A percentile compares a stretch with the other conserved stretches of the same genome.
phyloP scores from a whole-genome alignment of 2,113 vertebrate species.

The Chrysemys picta region DNA sequence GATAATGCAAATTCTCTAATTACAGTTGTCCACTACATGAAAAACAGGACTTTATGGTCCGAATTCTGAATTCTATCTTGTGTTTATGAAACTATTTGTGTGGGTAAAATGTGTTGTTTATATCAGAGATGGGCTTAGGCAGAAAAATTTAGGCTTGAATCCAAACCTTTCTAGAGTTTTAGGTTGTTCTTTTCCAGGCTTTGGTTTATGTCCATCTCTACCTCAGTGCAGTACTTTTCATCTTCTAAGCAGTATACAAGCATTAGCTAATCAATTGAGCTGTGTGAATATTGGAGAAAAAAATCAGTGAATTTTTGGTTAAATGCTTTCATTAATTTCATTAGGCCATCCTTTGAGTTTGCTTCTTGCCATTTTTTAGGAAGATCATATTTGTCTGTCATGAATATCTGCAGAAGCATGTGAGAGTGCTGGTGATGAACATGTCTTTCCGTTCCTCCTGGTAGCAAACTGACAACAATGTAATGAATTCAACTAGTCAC shows the following conservation, averaged over 20 bases:
- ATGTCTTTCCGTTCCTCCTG: constrained; percentile 9
- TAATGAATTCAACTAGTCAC: not conserved
- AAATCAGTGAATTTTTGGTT: not conserved
- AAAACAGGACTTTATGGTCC: constrained; percentile 57
- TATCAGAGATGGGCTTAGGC: not conserved
- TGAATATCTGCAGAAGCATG: constrained; percentile 26
- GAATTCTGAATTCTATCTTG: constrained; percentile 62
- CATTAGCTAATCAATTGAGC: not conserved
- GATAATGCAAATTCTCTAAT: constrained; percentile 58
- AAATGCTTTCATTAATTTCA: constrained; percentile 11
- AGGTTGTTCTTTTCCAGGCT: constrained; percentile 21
- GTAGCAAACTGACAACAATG: not conserved
- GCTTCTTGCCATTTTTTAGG: not conserved
- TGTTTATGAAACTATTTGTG: constrained; percentile 57
- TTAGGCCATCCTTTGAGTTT: constrained; percentile 31
- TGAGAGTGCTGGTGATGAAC: not conserved
- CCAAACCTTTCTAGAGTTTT: constrained; percentile 31
- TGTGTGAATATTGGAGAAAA: not conserved
- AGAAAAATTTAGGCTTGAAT: constrained; percentile 54
- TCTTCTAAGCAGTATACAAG: not conserved
- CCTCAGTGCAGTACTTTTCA: constrained; percentile 19
- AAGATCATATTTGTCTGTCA: constrained; percentile 7
- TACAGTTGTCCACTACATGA: constrained; percentile 48
- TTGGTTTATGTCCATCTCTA: constrained; percentile 40
- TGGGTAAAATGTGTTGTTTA: constrained; percentile 58